These are phyloP conservation scores for Himalopsyche anomala DNA, from an alignment of 2,888 invertebrate species.

Conservation along the genomic window DNA sequence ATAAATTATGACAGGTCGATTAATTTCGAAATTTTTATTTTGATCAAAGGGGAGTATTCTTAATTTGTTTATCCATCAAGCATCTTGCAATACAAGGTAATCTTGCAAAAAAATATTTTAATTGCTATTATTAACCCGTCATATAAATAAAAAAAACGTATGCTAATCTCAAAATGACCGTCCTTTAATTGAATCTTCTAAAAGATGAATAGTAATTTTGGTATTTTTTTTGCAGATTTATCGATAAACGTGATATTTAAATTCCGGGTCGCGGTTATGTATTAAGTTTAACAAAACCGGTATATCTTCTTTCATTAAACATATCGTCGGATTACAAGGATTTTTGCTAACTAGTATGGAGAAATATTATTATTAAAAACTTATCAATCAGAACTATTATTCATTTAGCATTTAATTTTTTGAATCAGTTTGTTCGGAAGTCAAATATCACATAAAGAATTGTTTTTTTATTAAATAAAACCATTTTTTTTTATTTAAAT, in stretches of 20 bases:
- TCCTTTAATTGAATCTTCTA: constrained; percentile 18
- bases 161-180: constrained; percentile 14
- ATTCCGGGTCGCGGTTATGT: constrained; percentile 25
- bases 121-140: constrained; percentile 16
- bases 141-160: background rate
- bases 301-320: constrained; percentile 15
- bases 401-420: too few relatives aligned
- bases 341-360: background rate
- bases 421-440: too few relatives aligned
- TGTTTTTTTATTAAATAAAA: too few relatives aligned
- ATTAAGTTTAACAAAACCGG: constrained; percentile 12
- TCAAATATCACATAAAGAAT: too few relatives aligned
- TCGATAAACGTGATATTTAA: constrained; percentile 34
- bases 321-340: background rate
- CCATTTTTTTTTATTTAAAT: too few relatives aligned
- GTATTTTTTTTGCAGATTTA: constrained; percentile 12
- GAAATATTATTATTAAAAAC: background rate
- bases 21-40: too few relatives aligned
- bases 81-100: constrained; percentile 10
- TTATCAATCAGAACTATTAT: background rate
- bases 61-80: background rate
- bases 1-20: too few relatives aligned
- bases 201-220: constrained; percentile 26
- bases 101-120: background rate
- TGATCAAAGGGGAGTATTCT: too few relatives aligned